A percentile compares a stretch with the other conserved stretches of the same genome.
phyloP scores from a whole-genome alignment of 2,797 vertebrate species.

The Gambelia wislizenii region DNA sequence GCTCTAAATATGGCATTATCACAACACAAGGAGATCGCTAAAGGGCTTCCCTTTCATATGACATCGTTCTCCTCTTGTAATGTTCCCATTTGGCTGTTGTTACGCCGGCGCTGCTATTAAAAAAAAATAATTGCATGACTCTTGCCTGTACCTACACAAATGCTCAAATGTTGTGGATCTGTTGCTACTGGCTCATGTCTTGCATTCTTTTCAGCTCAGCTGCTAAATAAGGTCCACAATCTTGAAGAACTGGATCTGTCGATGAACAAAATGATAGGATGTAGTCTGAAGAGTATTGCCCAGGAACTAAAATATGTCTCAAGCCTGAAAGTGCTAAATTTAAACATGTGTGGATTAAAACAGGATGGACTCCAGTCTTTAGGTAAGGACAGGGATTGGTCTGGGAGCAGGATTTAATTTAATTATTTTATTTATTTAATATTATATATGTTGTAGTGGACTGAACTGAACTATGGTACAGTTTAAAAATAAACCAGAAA shows the following conservation, averaged over 20 bases:
- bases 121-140: neutral
- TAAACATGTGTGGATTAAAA: conserved; percentile 85
- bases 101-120: too few relatives aligned
- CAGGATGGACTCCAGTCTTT: conserved; percentile 75
- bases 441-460: neutral
- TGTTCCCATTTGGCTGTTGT: too few relatives aligned
- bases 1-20: too few relatives aligned
- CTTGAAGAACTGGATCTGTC: conserved; percentile 87
- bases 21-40: too few relatives aligned
- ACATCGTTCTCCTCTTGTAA: too few relatives aligned
- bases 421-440: too few relatives aligned
- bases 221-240: conserved; percentile 69
- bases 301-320: conserved; percentile 76
- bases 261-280: conserved; percentile 81
- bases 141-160: neutral
- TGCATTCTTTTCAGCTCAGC: conserved; percentile 74
- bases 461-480: neutral
- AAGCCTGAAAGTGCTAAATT: conserved; percentile 77
- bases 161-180: neutral
- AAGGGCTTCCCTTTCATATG: too few relatives aligned
- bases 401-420: neutral
- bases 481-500: neutral
- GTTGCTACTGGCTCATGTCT: conserved; percentile 32
- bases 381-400: conserved; percentile 75
- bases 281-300: conserved; percentile 74